Base-by-base conservation (phyloP, 1,140 invertebrate species). In the Zaprionus kolodkinae region DNA sequence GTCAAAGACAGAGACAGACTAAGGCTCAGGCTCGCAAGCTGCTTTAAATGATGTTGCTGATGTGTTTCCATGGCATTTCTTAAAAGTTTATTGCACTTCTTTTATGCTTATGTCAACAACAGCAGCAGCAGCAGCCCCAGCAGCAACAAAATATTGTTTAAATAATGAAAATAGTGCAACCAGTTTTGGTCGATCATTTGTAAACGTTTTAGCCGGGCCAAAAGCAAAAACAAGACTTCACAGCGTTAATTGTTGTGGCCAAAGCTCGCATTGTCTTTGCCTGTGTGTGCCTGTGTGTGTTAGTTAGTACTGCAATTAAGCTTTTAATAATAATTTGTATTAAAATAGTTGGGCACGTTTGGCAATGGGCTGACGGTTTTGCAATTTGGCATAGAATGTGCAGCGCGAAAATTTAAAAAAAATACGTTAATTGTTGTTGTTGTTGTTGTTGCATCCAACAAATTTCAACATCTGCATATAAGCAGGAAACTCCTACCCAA, bases 61-160 rank as follows among this genome's bases (percentile, higher is more conserved):
- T 81, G 60, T 85, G 60, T 85, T 78, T 87, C 52, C 84, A 88
- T 88, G 84, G 84, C 71, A 84, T 88, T 87, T 81, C 57, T 68
- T 50, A 73, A 78, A 62, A 83, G 84, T 87, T 87, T 88, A 80
- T 88, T 87, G 84, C 84, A 82, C 84, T 80, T 60, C 48, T 76
- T 64, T 73, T 60, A 67, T 67, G 70, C 69, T 81, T 74, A 55
- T 62, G 65, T 83, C 63, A 66, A 40, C 55, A 12, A 38, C 36
- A 9, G 0, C n/a, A 45, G 9, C 40, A 15, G 40, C 40, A 12
- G 13, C 36, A 3, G n/a, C n/a, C n/a, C n/a, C n/a, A n/a, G 0
- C n/a, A 45, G 9, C 40, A 15, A n/a, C 40, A 45, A 43, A 12
- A 66, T 54, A 33, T 15, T 76, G 36, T 61, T 40, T 72, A 30